phyloP scores from a whole-genome alignment of 2,797 vertebrate species.

The Salarias fasciatus region DNA sequence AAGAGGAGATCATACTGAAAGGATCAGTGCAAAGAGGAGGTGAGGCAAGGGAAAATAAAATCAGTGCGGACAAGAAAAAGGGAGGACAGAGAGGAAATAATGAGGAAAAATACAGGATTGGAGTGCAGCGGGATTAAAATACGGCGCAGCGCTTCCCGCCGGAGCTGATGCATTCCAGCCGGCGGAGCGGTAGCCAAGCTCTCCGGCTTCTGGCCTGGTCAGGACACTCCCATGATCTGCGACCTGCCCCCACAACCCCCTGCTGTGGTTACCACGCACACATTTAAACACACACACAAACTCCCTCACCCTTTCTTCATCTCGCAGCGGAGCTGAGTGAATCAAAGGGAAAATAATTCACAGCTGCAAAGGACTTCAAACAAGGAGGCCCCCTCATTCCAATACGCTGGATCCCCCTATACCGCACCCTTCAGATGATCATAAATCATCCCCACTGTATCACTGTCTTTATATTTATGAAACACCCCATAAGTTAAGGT shows the following conservation, averaged over 20 bases:
- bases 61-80: conserved; percentile 47
- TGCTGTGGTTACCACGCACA: conserved; percentile 33
- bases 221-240: conserved; percentile 76
- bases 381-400: conserved; percentile 67
- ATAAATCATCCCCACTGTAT: conserved; percentile 80
- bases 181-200: conserved; percentile 62
- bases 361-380: conserved; percentile 79
- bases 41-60: conserved; percentile 44
- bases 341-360: conserved; percentile 81
- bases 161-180: conserved; percentile 71
- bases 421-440: conserved; percentile 61
- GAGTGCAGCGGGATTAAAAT: conserved; percentile 62
- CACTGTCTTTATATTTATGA: conserved; percentile 75
- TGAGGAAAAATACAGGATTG: conserved; percentile 61
- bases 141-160: conserved; percentile 53
- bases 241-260: conserved; percentile 57
- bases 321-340: conserved; percentile 51
- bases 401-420: conserved; percentile 17
- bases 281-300: conserved; percentile 45
- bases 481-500: conserved; percentile 72
- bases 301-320: conserved; percentile 68
- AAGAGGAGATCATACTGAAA: conserved; percentile 70
- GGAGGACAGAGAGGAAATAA: conserved; percentile 58
- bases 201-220: conserved; percentile 51
- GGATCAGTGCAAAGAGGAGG: conserved; percentile 23